phyloP scores from a whole-genome alignment of 2,113 vertebrate species.

The Copsychus sechellarum region DNA sequence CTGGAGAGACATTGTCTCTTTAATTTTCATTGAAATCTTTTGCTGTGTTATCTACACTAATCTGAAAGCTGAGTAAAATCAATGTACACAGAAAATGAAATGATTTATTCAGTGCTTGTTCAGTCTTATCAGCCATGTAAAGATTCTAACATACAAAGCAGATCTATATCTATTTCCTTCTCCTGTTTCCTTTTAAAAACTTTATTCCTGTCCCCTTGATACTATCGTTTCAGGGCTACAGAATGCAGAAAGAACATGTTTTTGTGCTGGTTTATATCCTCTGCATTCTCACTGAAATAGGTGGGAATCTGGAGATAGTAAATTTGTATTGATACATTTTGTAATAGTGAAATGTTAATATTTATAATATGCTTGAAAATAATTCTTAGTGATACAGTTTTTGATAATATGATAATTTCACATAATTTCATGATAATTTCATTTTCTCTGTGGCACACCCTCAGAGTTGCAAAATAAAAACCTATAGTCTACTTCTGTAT shows the following conservation, averaged over 20 bases:
- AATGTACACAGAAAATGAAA: conserved; percentile 5
- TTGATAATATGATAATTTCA: not conserved
- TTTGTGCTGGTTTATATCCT: not conserved
- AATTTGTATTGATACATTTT: not conserved
- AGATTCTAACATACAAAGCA: not conserved
- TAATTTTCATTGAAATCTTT: not conserved
- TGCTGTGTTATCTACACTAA: not conserved
- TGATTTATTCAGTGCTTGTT: not conserved
- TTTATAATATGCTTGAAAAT: not conserved
- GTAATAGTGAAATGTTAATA: not conserved
- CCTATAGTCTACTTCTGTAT: not conserved
- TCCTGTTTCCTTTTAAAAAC: not conserved
- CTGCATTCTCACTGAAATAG: not conserved
- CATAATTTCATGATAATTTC: not conserved
- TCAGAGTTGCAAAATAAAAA: not conserved
- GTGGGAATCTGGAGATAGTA: not conserved
- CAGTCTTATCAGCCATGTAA: not conserved
- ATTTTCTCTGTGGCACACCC: not conserved
- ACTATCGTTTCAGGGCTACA: not conserved
- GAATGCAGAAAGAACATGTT: not conserved
- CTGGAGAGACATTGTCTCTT: not conserved
- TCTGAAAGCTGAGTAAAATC: conserved; percentile 24
- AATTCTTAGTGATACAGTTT: not conserved
- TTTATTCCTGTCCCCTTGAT: not conserved
- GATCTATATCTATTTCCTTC: not conserved